These are phyloP conservation scores for Drosophila virilis DNA, from an alignment of 1,140 invertebrate genomes.

Conservation along the genomic window DNA sequence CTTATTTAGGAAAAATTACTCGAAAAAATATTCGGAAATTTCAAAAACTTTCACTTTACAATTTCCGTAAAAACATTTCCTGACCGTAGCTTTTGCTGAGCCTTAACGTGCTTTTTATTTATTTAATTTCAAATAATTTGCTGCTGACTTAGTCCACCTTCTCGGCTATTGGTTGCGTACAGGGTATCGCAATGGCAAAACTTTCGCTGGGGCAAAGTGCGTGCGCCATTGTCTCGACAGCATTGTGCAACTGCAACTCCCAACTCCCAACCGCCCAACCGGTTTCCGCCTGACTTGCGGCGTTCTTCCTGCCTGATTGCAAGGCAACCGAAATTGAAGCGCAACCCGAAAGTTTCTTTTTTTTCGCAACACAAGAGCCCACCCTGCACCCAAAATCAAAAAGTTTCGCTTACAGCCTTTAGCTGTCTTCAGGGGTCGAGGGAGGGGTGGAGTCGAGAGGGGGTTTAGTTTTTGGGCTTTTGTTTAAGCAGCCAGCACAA, in stretches of 20 bases:
- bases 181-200: slow-evolving; percentile 50
- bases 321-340: slow-evolving; percentile 78
- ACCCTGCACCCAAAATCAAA: slow-evolving; percentile 62
- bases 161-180: neutral
- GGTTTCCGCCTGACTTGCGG: slow-evolving; percentile 76
- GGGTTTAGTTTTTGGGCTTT: slow-evolving; percentile 34
- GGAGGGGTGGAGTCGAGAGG: neutral
- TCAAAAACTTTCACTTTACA: no score
- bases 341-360: slow-evolving; percentile 65
- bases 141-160: neutral
- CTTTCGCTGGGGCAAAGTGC: slow-evolving; percentile 59
- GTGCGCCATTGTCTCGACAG: slow-evolving; percentile 66
- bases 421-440: neutral
- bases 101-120: neutral
- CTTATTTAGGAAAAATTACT: no score
- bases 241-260: slow-evolving; percentile 11
- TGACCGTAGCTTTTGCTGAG: neutral
- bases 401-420: slow-evolving; percentile 63
- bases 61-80: no score
- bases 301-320: slow-evolving; percentile 68
- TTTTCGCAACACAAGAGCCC: slow-evolving; percentile 22
- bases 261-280: slow-evolving; percentile 7
- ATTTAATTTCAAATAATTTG: no score
- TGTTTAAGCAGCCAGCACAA: slow-evolving; percentile 61
- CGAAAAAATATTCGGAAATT: no score